Evolutionary conservation across 2,113 vertebrate genomes (phyloP), one percentile per base, ranked within the genome.

Genomic region (Pelecanoides urinatrix): DNA sequence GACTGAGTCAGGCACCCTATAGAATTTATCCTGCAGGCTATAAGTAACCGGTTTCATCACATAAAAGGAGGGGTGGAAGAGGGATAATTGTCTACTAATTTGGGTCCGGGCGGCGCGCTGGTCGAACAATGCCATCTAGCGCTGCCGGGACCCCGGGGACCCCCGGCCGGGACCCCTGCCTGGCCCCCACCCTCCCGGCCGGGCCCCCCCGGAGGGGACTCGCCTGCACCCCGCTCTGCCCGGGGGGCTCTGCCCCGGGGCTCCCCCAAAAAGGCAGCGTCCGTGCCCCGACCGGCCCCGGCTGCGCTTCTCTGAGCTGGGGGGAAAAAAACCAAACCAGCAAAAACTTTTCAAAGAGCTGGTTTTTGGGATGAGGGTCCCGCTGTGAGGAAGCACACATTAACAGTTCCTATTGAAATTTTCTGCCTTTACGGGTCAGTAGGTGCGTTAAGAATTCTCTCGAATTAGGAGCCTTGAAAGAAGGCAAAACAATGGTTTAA

Each of bases 11-110:
- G 98, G 98, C 98, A 98, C 98, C 98, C 98, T 98, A 96, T 97
- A 97, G 98, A 98, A 99, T 98, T 98, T 98, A 98, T 98, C 98
- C 99, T 98, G 98, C 98, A 96, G 98, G 98, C 98, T 97, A 90
- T 86, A 94, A 98, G 98, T 95, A 98, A 94, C 98, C 96, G 89
- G 84, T 97, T 97, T 97, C 96, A 95, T 66, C 78, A 93, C 93
- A 79, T 58, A 62, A 93, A 98, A 96, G 91, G 78, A 90, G 92
- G 92, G 97, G 91, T 49, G 61, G 97, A 96, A 96, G 63, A 83
- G 86, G 97, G 97, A 97, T 93, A 98, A 98, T 98, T 97, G 97
- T 97, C 97, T 98, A 94, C 96, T 97, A 94, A 98, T 98, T 98
- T 97, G 98, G 98, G 97, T 85, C 96, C 90, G 97, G 90, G 76